Conservation (phyloP, 2,797 vertebrate genomes). For the Tenualosa ilisha region DNA sequence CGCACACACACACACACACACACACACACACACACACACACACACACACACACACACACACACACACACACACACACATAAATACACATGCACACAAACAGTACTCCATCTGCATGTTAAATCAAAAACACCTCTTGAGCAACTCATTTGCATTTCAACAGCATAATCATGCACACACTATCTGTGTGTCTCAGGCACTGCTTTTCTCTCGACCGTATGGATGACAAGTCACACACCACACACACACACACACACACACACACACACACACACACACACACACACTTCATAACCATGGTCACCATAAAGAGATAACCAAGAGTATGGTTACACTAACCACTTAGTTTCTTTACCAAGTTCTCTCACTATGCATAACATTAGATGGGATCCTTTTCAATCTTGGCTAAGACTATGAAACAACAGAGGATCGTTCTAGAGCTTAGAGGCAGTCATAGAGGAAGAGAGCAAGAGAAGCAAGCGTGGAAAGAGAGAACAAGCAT, state of each 20-base stretch:
- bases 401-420: background rate
- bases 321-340: background rate
- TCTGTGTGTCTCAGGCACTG: background rate
- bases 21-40: background rate
- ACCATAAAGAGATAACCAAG: background rate
- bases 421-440: background rate
- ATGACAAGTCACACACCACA: background rate
- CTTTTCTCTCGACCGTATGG: background rate
- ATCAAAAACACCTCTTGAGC: conserved; percentile 46
- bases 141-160: conserved; percentile 47
- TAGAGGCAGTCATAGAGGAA: background rate
- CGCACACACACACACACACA: background rate
- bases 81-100: background rate
- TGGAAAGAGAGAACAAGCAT: background rate
- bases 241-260: conserved; percentile 5
- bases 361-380: background rate
- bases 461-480: background rate
- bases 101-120: background rate
- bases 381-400: background rate
- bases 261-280: too few species aligned
- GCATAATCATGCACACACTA: conserved; percentile 40
- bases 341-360: background rate
- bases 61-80: background rate
- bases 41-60: background rate
- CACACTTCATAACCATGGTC: background rate